These are phyloP conservation scores for Zoanthus solanderi DNA, from an alignment of 92 coral and sea anemone species.

Conservation along the genomic window DNA sequence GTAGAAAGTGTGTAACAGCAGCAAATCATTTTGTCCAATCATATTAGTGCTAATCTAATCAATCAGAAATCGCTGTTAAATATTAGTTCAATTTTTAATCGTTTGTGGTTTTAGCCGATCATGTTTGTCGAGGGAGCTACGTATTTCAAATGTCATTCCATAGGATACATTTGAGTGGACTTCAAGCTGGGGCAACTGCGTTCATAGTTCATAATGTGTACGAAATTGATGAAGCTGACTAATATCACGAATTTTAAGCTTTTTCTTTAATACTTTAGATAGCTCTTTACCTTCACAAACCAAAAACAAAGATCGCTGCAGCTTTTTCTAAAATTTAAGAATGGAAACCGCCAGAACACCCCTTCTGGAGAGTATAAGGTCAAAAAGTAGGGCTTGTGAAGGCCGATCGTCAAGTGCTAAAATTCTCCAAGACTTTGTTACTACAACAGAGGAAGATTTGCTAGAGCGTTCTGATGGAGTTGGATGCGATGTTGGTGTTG, in stretches of 20 bases:
- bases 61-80: too few relatives aligned
- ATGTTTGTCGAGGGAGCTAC: not conserved
- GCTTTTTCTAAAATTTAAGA: not conserved
- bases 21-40: too few relatives aligned
- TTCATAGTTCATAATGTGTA: too few relatives aligned
- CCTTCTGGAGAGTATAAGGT: not conserved
- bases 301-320: not conserved
- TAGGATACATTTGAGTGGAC: too few relatives aligned
- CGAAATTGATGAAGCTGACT: too few relatives aligned
- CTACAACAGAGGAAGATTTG: not conserved
- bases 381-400: not conserved
- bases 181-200: too few relatives aligned
- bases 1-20: not conserved
- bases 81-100: too few relatives aligned
- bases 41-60: too few relatives aligned
- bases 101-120: too few relatives aligned
- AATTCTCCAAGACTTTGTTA: constrained; percentile 22
- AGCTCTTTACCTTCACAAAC: not conserved
- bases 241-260: not conserved
- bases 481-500: not conserved
- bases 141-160: too few relatives aligned
- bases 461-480: not conserved
- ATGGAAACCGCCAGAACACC: constrained; percentile 33
- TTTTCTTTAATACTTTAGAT: not conserved
- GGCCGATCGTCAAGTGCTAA: constrained; percentile 4